Evolutionary conservation across 2,888 invertebrate genomes (phyloP), one percentile per base, ranked within the genome.

Genomic region (Dasypolia templi): DNA sequence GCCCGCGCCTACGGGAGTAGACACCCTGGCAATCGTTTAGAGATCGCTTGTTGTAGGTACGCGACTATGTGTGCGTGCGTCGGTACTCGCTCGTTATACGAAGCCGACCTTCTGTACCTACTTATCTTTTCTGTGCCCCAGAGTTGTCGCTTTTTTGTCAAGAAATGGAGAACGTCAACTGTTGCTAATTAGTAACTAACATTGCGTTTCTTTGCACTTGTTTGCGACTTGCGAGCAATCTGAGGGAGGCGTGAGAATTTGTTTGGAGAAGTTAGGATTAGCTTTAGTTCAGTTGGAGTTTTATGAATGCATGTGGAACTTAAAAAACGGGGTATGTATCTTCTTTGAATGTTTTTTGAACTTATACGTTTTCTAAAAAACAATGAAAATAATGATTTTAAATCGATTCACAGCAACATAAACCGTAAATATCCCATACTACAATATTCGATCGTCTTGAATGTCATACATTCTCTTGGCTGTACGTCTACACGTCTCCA

Each of bases 171-270:
- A 88, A 85, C 87, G 87, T 88, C 80, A 89, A 90, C 89, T 85
- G 88, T 87, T 81, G 73, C 83, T 87, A 86, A 91, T 94, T 94
- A 94, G 93, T 44, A 65, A 56, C 67, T 62, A 67, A 71, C 51
- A 68, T 71, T 73, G 62, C 46, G 42, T 73, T 82, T 81, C 76
- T 76, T 82, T 82, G 51, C 49, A 79, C 58, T 65, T 78, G 67
- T 75, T 80, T 79, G n/a, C 42, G 17, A 44, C 71, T 82, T 78
- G 26, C 44, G 22, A 49, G 11, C 17, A n/a, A 26, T 49, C 29
- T 26, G 14, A 64, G 32, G n/a, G 42, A 22, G 39, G 55, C 12
- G 44, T 46, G 35, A 77, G 46, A 75, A 72, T 75, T 61, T 55
- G 42, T 42, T 64, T 29, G 26, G 12, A 65, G 17, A 22, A n/a